Conservation (phyloP, 2,888 invertebrate genomes). For the Cerceris rybyensis region DNA sequence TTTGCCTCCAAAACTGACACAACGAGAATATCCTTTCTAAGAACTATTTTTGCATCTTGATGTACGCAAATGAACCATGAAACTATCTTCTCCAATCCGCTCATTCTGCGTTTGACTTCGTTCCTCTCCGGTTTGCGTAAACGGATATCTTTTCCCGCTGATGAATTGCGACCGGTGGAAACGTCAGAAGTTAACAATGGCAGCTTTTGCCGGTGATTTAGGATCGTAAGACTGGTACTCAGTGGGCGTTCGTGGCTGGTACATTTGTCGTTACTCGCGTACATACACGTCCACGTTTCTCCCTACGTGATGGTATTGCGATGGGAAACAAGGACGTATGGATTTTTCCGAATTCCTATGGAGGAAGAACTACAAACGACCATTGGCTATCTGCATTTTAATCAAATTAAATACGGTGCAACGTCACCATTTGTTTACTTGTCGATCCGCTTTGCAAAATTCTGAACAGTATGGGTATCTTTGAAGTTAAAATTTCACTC, state of each 20-base stretch:
- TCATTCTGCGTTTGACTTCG: constrained; percentile 12
- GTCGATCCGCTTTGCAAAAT: too few species aligned
- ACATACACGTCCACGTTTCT: constrained; percentile 29
- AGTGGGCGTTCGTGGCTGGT: constrained; percentile 56
- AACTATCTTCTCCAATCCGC: neutral
- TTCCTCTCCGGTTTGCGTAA: constrained; percentile 49
- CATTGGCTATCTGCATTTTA: neutral
- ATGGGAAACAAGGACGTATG: constrained; percentile 39
- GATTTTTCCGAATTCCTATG: constrained; percentile 13
- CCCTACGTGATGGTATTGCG: constrained; percentile 31
- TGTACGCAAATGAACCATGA: too few species aligned
- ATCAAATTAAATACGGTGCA: too few species aligned
- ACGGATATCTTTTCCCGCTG: constrained; percentile 48
- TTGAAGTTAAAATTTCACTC: too few species aligned
- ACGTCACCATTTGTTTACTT: too few species aligned
- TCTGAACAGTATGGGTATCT: too few species aligned
- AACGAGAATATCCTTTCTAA: too few species aligned
- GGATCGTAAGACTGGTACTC: constrained; percentile 35
- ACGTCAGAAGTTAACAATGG: constrained; percentile 64
- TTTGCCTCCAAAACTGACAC: too few species aligned
- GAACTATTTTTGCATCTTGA: too few species aligned
- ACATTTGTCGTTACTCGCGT: constrained; percentile 56
- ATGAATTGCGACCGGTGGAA: constrained; percentile 48
- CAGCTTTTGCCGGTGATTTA: constrained; percentile 59
- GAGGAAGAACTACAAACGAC: constrained; percentile 15